phyloP scores from a whole-genome alignment of 2,888 invertebrate genomes.

The Hoplodrina ambigua region DNA sequence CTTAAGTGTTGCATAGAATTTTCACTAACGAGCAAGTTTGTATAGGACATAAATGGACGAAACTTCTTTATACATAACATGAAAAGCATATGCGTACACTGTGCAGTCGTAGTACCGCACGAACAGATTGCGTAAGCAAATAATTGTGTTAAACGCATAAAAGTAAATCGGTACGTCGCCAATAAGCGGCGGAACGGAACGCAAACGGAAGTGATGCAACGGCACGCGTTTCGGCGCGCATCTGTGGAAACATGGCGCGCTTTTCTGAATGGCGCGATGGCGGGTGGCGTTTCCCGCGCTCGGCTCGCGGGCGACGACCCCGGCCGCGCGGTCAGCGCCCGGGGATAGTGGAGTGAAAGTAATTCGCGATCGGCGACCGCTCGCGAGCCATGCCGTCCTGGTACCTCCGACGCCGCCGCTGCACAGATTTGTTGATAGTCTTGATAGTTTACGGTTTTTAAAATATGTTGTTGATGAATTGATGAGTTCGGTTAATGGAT shows the following conservation, averaged over 20 bases:
- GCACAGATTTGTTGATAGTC: constrained; percentile 61
- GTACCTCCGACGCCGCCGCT: constrained; percentile 70
- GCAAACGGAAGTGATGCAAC: constrained; percentile 89
- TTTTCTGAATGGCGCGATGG: constrained; percentile 87
- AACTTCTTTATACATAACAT: constrained; percentile 9
- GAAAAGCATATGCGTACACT: constrained; percentile 8
- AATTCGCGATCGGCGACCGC: constrained; percentile 88
- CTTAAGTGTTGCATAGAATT: constrained; percentile 9
- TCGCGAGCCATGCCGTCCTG: constrained; percentile 84
- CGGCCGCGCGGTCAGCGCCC: constrained; percentile 86
- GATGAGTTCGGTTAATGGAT: constrained; percentile 53
- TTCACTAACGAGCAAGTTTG: not conserved
- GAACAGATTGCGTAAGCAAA: constrained; percentile 60
- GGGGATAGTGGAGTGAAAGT: constrained; percentile 90
- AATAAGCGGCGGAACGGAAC: constrained; percentile 85
- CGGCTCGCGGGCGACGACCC: constrained; percentile 85
- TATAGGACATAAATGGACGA: not conserved
- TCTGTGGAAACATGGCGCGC: constrained; percentile 89
- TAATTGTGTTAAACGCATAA: constrained; percentile 71
- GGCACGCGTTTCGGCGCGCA: constrained; percentile 88
- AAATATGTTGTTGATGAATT: constrained; percentile 54
- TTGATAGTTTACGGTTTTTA: constrained; percentile 59
- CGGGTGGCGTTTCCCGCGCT: constrained; percentile 87
- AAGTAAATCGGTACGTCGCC: constrained; percentile 81
- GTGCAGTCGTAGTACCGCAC: constrained; percentile 14